Evolutionary conservation across 1,140 invertebrate genomes (phyloP).

Genomic region (Cherax quadricarinatus): DNA sequence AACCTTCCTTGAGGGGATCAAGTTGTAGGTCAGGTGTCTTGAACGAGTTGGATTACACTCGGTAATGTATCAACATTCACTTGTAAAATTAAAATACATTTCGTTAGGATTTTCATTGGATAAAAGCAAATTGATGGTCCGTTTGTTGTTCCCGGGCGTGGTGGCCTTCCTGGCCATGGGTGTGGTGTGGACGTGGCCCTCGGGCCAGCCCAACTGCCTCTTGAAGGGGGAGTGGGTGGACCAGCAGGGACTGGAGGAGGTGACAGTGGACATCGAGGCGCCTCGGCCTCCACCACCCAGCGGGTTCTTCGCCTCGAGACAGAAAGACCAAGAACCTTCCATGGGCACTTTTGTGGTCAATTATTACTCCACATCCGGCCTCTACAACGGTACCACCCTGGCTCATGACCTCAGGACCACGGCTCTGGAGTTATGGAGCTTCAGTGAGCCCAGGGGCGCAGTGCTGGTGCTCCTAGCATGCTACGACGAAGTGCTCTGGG

Average conservation of each 20-base stretch:
- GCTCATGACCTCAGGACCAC: not conserved
- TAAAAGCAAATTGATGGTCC: too few species aligned
- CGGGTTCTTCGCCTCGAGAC: not conserved
- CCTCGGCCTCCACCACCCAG: too few species aligned
- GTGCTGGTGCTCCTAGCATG: not conserved
- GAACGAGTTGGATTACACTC: too few species aligned
- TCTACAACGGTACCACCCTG: not conserved
- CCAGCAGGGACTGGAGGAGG: not conserved
- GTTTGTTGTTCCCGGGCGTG: not conserved
- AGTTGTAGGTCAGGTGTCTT: too few species aligned
- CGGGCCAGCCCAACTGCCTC: constrained; percentile 18
- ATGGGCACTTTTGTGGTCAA: not conserved
- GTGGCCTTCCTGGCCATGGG: not conserved
- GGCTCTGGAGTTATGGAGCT: not conserved
- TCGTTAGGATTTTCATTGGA: too few species aligned
- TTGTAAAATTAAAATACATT: too few species aligned
- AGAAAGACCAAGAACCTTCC: not conserved
- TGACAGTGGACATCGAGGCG: not conserved
- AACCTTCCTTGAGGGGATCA: too few species aligned
- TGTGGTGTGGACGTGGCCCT: not conserved
- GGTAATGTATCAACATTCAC: too few species aligned
- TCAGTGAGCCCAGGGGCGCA: not conserved
- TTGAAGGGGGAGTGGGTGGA: not conserved
- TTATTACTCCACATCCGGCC: not conserved
- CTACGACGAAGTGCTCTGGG: constrained; percentile 7